Conservation (phyloP, 2,113 vertebrate species). For the Pitta sordida region DNA sequence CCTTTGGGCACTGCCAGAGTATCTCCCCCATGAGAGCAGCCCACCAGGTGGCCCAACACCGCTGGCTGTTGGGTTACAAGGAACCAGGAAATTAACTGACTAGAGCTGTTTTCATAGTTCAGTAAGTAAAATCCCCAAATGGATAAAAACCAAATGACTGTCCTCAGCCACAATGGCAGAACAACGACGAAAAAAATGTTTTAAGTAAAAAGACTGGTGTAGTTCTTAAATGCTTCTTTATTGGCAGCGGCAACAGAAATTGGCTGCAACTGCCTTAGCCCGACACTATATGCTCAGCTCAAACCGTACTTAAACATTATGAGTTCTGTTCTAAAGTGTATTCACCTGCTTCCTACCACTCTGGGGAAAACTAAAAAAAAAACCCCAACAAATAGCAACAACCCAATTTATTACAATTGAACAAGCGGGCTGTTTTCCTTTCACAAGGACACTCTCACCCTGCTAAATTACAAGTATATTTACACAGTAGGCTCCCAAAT, state of each 20-base stretch:
- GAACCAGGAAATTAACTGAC: neutral
- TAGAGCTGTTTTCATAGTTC: neutral
- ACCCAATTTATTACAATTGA: neutral
- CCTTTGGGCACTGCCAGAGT: neutral
- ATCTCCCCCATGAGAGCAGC: neutral
- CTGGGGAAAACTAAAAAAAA: neutral
- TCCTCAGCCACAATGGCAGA: neutral
- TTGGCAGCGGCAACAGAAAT: neutral
- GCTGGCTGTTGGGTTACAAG: neutral
- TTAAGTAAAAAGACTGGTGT: neutral
- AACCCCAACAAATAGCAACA: neutral
- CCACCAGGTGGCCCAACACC: neutral
- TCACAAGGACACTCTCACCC: neutral
- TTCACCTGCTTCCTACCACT: neutral
- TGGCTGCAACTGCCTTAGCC: neutral
- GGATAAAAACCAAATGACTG: neutral
- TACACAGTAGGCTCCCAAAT: neutral
- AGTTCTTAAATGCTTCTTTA: neutral
- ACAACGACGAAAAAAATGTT: neutral
- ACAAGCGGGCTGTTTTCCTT: neutral
- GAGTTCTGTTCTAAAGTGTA: neutral
- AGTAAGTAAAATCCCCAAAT: neutral
- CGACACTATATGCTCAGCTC: neutral
- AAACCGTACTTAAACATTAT: neutral
- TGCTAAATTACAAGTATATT: neutral